phyloP scores from a whole-genome alignment of 1,140 invertebrate genomes.

The Trichonephila clavipes region DNA sequence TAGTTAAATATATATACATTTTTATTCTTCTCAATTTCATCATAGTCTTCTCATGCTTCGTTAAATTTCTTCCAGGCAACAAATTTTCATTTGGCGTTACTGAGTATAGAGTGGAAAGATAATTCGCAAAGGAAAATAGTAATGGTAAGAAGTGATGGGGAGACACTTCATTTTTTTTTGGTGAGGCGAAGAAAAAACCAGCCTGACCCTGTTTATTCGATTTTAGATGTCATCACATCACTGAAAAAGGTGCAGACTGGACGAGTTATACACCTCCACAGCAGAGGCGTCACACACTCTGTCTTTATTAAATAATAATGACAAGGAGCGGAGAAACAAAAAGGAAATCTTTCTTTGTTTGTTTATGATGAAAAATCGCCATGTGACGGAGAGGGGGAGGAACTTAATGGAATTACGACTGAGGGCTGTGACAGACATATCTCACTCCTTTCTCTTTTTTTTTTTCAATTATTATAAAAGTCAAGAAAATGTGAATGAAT shows the following conservation, averaged over 20 bases:
- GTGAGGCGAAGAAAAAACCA: background rate
- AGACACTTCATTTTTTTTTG: background rate
- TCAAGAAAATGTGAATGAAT: background rate
- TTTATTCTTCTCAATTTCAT: conserved; percentile 5
- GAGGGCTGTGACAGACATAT: conserved; percentile 50
- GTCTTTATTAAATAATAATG: conserved; percentile 71
- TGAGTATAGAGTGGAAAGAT: background rate
- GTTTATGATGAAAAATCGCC: conserved; percentile 70
- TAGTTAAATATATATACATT: conserved; percentile 23
- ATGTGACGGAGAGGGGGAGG: background rate
- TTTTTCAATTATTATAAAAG: conserved; percentile 43
- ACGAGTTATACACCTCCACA: conserved; percentile 2
- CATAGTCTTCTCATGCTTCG: conserved; percentile 30
- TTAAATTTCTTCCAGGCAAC: conserved; percentile 25
- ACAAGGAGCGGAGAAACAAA: conserved; percentile 27
- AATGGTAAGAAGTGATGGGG: conserved; percentile 3
- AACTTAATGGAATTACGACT: conserved; percentile 63
- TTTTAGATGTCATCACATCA: conserved; percentile 54
- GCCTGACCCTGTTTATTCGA: conserved; percentile 53
- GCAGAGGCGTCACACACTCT: background rate
- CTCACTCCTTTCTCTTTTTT: conserved; percentile 45
- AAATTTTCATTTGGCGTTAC: conserved; percentile 51
- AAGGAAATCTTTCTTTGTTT: conserved; percentile 24
- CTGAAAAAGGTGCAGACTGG: conserved; percentile 40
- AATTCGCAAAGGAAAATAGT: conserved; percentile 31